phyloP scores from a whole-genome alignment of 23 tunicate species.

The Ciona savignyi region DNA sequence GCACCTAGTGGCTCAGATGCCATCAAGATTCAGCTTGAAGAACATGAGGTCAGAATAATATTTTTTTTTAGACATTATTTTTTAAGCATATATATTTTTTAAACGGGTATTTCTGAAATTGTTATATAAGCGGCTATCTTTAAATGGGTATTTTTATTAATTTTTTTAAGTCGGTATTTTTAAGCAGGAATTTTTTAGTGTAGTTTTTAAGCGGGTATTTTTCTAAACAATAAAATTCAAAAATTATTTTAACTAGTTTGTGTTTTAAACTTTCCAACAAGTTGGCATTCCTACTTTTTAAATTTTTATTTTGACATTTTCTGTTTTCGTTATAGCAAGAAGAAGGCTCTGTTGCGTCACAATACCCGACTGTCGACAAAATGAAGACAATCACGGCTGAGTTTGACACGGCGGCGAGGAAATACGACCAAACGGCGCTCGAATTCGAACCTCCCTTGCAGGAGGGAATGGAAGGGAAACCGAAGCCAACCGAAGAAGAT shows the following conservation, averaged over 20 bases:
- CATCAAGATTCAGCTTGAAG: conserved; percentile 35
- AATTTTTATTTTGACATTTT: not conserved
- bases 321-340: conserved; percentile 7
- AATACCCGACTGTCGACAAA: conserved; percentile 24
- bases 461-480: conserved; percentile 11
- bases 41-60: conserved; percentile 38
- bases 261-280: too few relatives aligned
- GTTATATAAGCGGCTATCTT: too few relatives aligned
- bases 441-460: conserved; percentile 34
- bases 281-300: too few relatives aligned
- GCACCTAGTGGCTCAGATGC: conserved; percentile 21
- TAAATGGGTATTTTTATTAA: too few relatives aligned
- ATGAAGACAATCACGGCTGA: conserved; percentile 45
- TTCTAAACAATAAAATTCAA: not conserved
- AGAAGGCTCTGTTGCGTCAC: conserved; percentile 8
- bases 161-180: not conserved
- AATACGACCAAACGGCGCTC: conserved; percentile 56
- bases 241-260: too few relatives aligned
- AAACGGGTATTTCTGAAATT: too few relatives aligned
- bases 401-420: conserved; percentile 51
- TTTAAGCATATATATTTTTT: not conserved
- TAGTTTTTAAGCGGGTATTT: too few relatives aligned
- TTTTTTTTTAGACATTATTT: not conserved
- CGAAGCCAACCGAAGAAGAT: conserved; percentile 11
- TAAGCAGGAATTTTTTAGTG: too few relatives aligned